Percentiles rank a stretch among this genome's conserved stretches.
Conservation (phyloP, 2,797 vertebrate genomes). For the Forpus xanthops region DNA sequence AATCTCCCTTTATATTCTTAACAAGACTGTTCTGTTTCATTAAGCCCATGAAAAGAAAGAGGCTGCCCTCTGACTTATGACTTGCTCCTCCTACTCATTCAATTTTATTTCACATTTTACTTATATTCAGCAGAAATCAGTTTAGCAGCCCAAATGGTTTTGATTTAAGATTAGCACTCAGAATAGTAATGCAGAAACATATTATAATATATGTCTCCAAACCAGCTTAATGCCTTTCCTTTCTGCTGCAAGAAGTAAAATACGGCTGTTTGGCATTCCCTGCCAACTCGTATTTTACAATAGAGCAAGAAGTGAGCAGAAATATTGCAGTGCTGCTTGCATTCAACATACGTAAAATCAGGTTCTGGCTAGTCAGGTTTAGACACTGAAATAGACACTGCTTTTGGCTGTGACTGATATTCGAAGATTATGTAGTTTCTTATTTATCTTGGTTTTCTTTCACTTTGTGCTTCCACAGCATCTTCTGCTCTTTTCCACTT, state of each 20-base stretch:
- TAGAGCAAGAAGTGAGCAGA: background rate
- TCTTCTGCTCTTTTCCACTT: background rate
- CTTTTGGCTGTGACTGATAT: background rate
- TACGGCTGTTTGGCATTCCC: background rate
- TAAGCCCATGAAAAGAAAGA: background rate
- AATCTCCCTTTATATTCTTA: background rate
- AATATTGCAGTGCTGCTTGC: background rate
- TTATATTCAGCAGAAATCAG: background rate
- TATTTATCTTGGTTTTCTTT: constrained; percentile 23
- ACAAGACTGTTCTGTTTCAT: background rate
- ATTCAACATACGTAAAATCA: constrained; percentile 9
- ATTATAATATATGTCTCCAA: background rate
- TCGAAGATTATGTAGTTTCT: background rate
- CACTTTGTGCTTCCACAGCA: background rate
- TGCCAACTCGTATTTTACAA: background rate
- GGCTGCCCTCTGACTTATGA: background rate
- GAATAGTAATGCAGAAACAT: background rate
- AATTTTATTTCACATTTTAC: background rate
- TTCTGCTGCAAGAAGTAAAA: background rate
- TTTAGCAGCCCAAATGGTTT: background rate
- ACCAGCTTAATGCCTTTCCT: background rate
- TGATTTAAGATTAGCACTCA: background rate
- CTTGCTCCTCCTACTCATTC: background rate
- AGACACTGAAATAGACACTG: background rate
- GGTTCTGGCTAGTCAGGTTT: background rate